Conservation (phyloP, 2,113 vertebrate species). For the Rhinogobius similis region DNA sequence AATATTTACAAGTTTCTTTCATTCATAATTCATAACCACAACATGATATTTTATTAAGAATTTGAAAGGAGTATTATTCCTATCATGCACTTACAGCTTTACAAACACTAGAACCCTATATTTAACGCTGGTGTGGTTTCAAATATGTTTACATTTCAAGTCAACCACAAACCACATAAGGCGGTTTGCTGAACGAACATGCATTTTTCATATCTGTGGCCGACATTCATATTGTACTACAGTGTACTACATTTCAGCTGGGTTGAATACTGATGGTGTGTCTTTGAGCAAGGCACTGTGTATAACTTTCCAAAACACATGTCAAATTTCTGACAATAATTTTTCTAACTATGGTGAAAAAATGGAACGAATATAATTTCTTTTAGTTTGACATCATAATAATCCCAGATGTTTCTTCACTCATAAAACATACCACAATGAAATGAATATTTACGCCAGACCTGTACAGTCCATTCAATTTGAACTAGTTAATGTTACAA, state of each 20-base stretch:
- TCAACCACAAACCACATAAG: background rate
- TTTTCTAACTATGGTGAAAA: too few species aligned
- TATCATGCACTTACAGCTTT: background rate
- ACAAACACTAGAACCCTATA: background rate
- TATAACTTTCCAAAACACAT: background rate
- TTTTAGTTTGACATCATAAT: too few species aligned
- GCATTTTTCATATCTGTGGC: background rate
- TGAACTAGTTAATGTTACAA: too few species aligned
- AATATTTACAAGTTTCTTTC: background rate
- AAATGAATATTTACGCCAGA: too few species aligned
- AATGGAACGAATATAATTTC: too few species aligned
- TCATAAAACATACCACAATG: too few species aligned
- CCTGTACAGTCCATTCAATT: too few species aligned
- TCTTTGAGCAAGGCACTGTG: background rate
- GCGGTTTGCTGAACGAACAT: background rate
- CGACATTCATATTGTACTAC: background rate
- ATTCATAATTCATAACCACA: background rate
- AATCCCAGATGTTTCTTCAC: too few species aligned
- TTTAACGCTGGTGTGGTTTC: background rate
- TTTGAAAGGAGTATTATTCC: background rate
- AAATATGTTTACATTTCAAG: background rate
- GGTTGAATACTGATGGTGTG: background rate
- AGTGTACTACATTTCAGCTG: background rate
- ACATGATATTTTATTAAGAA: background rate
- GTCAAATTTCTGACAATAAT: background rate